Conservation (phyloP, 2,797 vertebrate species). For the Lacerta bilineata region DNA sequence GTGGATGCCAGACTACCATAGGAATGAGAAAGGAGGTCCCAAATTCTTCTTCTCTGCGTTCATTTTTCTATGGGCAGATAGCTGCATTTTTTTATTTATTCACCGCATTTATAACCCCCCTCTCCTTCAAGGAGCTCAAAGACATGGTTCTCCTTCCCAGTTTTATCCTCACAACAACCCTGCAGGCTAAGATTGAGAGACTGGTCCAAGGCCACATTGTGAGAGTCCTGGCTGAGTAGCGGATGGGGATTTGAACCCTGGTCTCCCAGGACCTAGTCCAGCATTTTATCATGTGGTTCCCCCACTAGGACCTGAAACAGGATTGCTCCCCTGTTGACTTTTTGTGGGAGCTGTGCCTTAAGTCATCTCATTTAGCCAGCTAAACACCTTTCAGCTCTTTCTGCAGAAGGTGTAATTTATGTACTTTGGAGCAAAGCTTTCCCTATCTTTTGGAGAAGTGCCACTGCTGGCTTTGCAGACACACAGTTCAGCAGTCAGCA, state of each 20-base stretch:
- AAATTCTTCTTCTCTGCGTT: background rate
- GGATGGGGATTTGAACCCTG: too few relatives aligned
- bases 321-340: background rate
- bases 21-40: background rate
- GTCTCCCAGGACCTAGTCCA: too few relatives aligned
- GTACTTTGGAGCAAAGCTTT: conserved; percentile 17
- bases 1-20: background rate
- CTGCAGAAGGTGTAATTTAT: background rate
- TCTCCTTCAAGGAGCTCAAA: too few relatives aligned
- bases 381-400: background rate
- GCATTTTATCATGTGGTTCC: background rate
- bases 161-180: too few relatives aligned
- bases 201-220: too few relatives aligned
- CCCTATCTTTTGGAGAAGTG: conserved; percentile 36
- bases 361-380: conserved; percentile 8
- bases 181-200: too few relatives aligned
- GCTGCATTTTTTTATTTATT: background rate
- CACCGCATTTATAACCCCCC: too few relatives aligned
- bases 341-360: background rate
- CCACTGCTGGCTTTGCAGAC: conserved; percentile 32
- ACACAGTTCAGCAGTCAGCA: conserved; percentile 32
- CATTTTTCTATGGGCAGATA: background rate
- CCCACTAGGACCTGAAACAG: accelerated
- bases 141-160: too few relatives aligned
- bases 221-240: too few relatives aligned